phyloP scores from a whole-genome alignment of 2,113 vertebrate genomes.

The Larimichthys crocea region DNA sequence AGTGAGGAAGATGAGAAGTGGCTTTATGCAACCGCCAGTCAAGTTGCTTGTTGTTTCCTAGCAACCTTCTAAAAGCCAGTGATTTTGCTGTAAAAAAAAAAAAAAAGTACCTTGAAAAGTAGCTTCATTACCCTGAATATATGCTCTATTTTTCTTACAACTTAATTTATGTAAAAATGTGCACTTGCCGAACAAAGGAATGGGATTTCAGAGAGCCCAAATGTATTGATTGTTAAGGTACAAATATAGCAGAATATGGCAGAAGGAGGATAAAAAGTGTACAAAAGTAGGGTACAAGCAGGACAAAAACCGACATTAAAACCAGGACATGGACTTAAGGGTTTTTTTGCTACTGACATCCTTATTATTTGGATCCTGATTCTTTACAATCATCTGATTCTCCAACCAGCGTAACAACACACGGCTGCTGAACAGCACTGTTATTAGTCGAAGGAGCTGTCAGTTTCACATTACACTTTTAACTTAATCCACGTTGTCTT shows the following conservation, averaged over 20 bases:
- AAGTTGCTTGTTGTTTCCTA: constrained; percentile 53
- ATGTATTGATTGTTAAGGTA: not conserved
- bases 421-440: constrained; percentile 16
- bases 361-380: constrained; percentile 3
- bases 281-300: not conserved
- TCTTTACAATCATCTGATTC: constrained; percentile 17
- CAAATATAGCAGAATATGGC: not conserved
- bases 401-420: not conserved
- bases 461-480: constrained; percentile 9
- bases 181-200: not conserved
- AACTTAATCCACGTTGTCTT: constrained; percentile 10
- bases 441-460: constrained; percentile 5
- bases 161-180: not conserved
- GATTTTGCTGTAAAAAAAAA: not conserved
- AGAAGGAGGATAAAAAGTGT: not conserved
- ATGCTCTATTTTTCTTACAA: not conserved
- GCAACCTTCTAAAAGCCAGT: constrained; percentile 49
- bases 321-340: not conserved
- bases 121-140: constrained; percentile 4
- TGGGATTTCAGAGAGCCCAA: not conserved
- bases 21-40: constrained; percentile 38
- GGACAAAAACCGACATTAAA: not conserved
- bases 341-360: not conserved
- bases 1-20: constrained; percentile 11
- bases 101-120: not conserved